Evolutionary conservation across 1,140 invertebrate genomes (phyloP), one percentile per base, ranked within the genome.

Genomic region (Mesaphorura yosii): DNA sequence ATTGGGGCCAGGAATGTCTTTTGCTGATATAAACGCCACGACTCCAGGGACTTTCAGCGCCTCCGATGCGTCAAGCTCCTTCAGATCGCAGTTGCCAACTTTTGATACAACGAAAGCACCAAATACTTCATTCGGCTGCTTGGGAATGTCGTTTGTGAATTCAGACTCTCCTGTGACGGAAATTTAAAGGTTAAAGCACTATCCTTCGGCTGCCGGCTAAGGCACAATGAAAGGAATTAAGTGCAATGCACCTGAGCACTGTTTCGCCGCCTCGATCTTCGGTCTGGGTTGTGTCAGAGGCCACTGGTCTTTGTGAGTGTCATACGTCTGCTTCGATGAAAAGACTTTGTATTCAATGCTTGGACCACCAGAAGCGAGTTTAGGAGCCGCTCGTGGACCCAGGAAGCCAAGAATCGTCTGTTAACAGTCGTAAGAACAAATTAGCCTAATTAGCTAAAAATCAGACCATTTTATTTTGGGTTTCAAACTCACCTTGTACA

Each of bases 401-500:
- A 65, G 40, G 6, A 65, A 50, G 38, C 48, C 58, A 22, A 69
- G 31, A 27, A 64, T 55, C 2, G 37, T 22, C 73, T 46, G 10
- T 7, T 42, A 42, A n/a, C 12, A 37, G 12, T 37, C 12, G 12
- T 37, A 37, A n/a, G 34, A 37, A 42, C 20, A 34, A 34, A 34
- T 34, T 34, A 10, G n/a, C n/a, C 10, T 51, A 7, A 7, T 23
- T 42, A 31, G 12, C 15, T 12, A 48, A 31, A 31, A 12, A 39
- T 39, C 31, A 12, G 12, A 10, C 22, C 12, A 46, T 46, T 5
- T 22, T 34, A 34, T 10, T 34, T n/a, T 10, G 31, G n/a, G 10
- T 34, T 34, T 34, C 50, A 3, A 68, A 77, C 58, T 48, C 59
- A 83, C 81, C 73, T 86, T 88, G 64, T 86, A 89, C 57, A 88